Evolutionary conservation across 1,140 invertebrate genomes (phyloP).

Genomic region (Procambarus virginalis): DNA sequence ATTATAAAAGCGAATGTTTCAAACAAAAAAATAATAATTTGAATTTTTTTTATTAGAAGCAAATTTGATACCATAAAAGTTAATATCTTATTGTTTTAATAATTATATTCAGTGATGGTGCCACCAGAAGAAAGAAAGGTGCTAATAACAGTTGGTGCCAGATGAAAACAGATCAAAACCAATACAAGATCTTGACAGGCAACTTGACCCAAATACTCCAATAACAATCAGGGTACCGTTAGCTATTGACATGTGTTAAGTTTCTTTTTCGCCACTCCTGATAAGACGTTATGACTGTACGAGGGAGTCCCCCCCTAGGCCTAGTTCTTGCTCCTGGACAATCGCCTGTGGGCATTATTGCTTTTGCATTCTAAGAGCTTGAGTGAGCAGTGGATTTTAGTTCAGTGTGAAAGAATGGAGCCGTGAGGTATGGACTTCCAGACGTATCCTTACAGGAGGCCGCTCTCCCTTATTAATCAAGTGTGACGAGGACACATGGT

Average conservation of each 20-base stretch:
- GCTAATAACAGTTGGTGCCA: slow-evolving; percentile 52
- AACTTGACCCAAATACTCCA: slow-evolving; percentile 64
- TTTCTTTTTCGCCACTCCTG: slow-evolving; percentile 42
- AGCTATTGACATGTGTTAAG: slow-evolving; percentile 57
- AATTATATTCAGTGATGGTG: slow-evolving; percentile 37
- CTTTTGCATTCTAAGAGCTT: slow-evolving; percentile 53
- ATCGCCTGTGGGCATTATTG: slow-evolving; percentile 61
- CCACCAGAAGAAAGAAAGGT: slow-evolving; percentile 54
- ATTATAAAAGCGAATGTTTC: not conserved
- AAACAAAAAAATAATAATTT: not conserved
- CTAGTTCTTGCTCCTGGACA: slow-evolving; percentile 49
- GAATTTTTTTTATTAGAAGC: not conserved
- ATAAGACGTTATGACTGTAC: slow-evolving; percentile 28
- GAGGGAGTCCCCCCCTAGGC: slow-evolving; percentile 22
- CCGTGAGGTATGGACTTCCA: slow-evolving; percentile 51
- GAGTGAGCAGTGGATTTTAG: slow-evolving; percentile 52
- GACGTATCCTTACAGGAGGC: slow-evolving; percentile 43
- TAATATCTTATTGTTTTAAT: not conserved
- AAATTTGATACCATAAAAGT: not conserved
- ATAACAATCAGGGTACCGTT: slow-evolving; percentile 65
- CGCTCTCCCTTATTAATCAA: slow-evolving; percentile 25
- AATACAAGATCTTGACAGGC: slow-evolving; percentile 37
- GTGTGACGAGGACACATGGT: slow-evolving; percentile 39
- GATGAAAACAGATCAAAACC: slow-evolving; percentile 16
- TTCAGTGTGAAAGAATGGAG: slow-evolving; percentile 33